Base-by-base conservation (phyloP, 2,113 vertebrate species). In the Varanus komodoensis region DNA sequence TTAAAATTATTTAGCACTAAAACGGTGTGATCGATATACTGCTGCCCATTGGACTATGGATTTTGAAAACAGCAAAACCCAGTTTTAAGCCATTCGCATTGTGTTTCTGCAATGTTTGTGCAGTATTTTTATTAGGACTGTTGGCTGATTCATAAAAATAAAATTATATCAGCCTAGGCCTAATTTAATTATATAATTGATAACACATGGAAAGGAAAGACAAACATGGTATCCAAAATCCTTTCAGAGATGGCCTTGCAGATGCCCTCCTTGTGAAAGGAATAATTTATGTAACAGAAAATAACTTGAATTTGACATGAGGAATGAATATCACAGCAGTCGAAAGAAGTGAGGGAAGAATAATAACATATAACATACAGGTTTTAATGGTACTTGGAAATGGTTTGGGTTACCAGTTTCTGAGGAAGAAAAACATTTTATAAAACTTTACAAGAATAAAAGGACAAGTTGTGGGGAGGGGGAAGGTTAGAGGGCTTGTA, bases 51-150 rank as follows among this genome's bases (percentile, higher is more conserved):
- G 68, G n/a, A 54, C 2, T 57, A 12, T 86, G 6, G 6, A 86
- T 50, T 75, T 73, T 94, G 73, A 89, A 82, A 92, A 67, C 83
- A 92, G 79, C 82, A 91, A 54, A 23, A 81, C 64, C 48, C 88
- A 90, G 86, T n/a, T 34, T 27, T 38, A 12, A 88, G 54, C 64
- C 87, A 87, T 83, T 84, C 87, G 87, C 89, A 85, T 89, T 85
- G 78, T 93, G 75, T 73, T 82, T 91, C 74, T 93, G 57, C 79
- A 89, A 78, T 85, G 91, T 91, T 77, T 32, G 91, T 87, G 93
- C 93, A 94, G 90, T 71, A 81, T 89, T 50, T 93, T 95, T 92
- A 69, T 92, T 86, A 74, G 77, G 74, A 77, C 67, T 88, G 89
- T 90, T 89, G 27, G n/a, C 27, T 14, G 4, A 61, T 93, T 91